These are phyloP conservation scores for Acanthaster planci DNA, from an alignment of 35 echinoderm and acorn worm species.

Conservation along the genomic window DNA sequence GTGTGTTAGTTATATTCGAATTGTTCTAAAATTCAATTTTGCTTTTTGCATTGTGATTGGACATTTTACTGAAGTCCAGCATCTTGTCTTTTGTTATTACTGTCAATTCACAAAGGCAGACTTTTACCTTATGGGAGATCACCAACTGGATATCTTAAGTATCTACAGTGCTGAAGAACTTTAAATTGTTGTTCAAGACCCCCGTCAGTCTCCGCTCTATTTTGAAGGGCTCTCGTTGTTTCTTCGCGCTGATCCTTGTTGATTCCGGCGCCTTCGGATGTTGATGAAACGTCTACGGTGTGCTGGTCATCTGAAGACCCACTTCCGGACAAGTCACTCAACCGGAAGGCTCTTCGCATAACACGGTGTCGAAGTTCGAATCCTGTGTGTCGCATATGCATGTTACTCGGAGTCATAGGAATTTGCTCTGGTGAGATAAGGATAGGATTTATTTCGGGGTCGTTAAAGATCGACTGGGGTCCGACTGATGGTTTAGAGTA, in stretches of 20 bases:
- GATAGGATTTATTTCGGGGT: not conserved
- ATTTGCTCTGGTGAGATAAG: not conserved
- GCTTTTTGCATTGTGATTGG: too few relatives aligned
- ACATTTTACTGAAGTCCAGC: too few relatives aligned
- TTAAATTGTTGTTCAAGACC: slow-evolving; percentile 6
- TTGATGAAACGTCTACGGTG: not conserved
- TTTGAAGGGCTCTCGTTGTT: not conserved
- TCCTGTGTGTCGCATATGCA: not conserved
- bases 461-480: not conserved
- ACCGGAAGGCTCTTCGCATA: not conserved
- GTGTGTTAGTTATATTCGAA: too few relatives aligned
- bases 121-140: not conserved
- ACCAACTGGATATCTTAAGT: not conserved
- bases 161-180: not conserved
- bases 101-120: too few relatives aligned
- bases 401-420: not conserved
- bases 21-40: too few relatives aligned
- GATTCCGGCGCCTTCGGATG: not conserved
- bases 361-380: slow-evolving; percentile 12
- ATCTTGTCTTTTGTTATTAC: too few relatives aligned
- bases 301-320: not conserved
- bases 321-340: not conserved
- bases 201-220: too few relatives aligned
- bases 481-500: not conserved
- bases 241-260: not conserved